Conservation (phyloP, 2,888 invertebrate genomes). For the Mylabris sibirica region DNA sequence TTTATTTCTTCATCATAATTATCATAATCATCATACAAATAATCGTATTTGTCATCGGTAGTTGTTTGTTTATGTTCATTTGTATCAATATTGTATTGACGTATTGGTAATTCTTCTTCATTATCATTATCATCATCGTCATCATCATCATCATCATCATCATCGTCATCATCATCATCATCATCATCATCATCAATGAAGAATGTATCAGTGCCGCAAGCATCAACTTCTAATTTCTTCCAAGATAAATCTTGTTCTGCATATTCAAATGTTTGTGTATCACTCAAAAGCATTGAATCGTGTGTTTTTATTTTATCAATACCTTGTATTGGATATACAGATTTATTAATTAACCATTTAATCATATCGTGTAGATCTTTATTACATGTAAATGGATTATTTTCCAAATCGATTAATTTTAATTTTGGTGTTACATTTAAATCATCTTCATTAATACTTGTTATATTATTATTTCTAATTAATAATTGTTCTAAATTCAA, state of each 20-base stretch:
- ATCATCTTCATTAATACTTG: constrained; percentile 67
- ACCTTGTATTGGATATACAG: constrained; percentile 65
- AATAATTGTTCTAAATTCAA: constrained; percentile 61
- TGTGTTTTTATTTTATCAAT: constrained; percentile 37
- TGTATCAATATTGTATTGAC: constrained; percentile 15
- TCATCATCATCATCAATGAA: constrained; percentile 34
- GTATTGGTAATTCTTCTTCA: constrained; percentile 37
- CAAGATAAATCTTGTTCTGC: constrained; percentile 23
- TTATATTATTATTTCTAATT: constrained; percentile 68
- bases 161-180: constrained; percentile 54
- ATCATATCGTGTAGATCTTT: constrained; percentile 73
- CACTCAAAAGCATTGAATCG: constrained; percentile 34
- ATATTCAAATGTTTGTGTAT: constrained; percentile 23
- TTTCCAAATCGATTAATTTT: constrained; percentile 68
- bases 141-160: constrained; percentile 46
- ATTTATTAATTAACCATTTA: constrained; percentile 68
- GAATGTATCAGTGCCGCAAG: constrained; percentile 12
- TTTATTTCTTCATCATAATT: constrained; percentile 47
- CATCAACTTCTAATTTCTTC: constrained; percentile 25
- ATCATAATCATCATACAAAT: constrained; percentile 60
- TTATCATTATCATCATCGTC: constrained; percentile 59
- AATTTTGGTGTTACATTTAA: constrained; percentile 67
- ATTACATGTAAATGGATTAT: constrained; percentile 75
- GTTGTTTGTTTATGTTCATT: neutral
- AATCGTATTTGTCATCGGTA: constrained; percentile 53